Evolutionary conservation across 2,888 invertebrate species (phyloP), one percentile per base, ranked within the genome.

Genomic region (Isoperla grammatica): DNA sequence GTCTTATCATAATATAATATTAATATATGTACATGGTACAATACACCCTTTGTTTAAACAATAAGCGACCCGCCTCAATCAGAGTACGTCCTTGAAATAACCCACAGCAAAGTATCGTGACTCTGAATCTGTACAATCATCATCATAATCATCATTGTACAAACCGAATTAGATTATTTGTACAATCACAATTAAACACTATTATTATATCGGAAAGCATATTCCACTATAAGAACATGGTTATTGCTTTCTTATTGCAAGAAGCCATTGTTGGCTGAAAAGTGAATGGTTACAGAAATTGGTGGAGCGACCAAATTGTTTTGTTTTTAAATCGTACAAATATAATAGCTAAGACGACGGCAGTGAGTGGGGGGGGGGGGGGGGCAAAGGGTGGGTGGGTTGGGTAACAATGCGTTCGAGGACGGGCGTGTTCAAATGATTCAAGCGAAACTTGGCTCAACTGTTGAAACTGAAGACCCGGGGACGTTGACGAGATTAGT

Each of bases 1-100:
- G 85, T 86, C 86, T 86, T 86, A 81, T 84, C 85, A 85, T 82
- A 82, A 81, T 78, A 78, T 79, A 79, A 75, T 82, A 83, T 82
- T 81, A 63, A 65, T 81, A 82, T 82, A 82, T 84, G 81, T 84
- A 84, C 83, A 84, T 82, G 83, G 82, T 83, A 83, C 78, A 79
- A 79, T 79, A 76, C 74, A 75, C 71, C 74, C 68, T 72, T 71
- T 70, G 66, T 67, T 66, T 66, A 64, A 65, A 53, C 57, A 57
- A 54, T 50, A 43, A 57, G 57, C 46, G 37, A 43, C 56, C 62
- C 55, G 37, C 48, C 49, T 45, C 60, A 60, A 55, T 57, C 57
- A 60, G 54, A 60, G 56, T 17, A 19, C 43, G 50, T 56, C 56
- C 40, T 37, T 60, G 40, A 62, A 59, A 56, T 59, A 46, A 63